Conservation (phyloP, 2,113 vertebrate species). For the Pimephales promelas region DNA sequence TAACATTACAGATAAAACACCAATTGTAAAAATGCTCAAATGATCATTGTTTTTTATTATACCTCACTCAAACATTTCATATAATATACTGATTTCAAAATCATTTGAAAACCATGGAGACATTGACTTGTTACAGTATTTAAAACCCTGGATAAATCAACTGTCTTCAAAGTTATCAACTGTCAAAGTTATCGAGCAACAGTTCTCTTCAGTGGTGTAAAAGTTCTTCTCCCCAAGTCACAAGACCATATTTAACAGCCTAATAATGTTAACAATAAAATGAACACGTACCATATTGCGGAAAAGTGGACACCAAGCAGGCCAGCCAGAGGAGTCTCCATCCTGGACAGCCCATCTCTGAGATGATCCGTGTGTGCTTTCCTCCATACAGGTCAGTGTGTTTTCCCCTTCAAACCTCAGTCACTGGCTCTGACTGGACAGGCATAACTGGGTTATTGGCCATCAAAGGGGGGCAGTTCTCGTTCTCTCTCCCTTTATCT, state of each 20-base stretch:
- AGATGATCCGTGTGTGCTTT: constrained; percentile 43
- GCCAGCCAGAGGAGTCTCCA: constrained; percentile 63
- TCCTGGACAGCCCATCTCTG: constrained; percentile 66
- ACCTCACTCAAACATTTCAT: not conserved
- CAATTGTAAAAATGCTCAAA: not conserved
- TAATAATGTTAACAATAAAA: not conserved
- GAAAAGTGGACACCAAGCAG: constrained; percentile 60
- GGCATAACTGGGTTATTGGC: constrained; percentile 70
- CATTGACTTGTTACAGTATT: not conserved
- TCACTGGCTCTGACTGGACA: constrained; percentile 61
- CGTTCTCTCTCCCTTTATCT: not conserved
- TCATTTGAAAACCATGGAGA: not conserved
- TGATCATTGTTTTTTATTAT: not conserved
- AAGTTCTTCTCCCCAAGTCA: not conserved
- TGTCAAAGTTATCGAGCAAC: not conserved
- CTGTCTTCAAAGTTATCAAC: no score
- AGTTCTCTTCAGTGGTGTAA: not conserved
- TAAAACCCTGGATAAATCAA: not conserved
- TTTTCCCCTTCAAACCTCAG: constrained; percentile 18
- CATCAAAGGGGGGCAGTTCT: constrained; percentile 35
- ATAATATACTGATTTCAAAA: not conserved
- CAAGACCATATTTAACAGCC: not conserved
- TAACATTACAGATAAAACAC: not conserved
- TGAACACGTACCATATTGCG: constrained; percentile 67
- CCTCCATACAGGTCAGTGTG: not conserved